Evolutionary conservation across 2,888 invertebrate species (phyloP).

Genomic region (Platycheirus albimanus): DNA sequence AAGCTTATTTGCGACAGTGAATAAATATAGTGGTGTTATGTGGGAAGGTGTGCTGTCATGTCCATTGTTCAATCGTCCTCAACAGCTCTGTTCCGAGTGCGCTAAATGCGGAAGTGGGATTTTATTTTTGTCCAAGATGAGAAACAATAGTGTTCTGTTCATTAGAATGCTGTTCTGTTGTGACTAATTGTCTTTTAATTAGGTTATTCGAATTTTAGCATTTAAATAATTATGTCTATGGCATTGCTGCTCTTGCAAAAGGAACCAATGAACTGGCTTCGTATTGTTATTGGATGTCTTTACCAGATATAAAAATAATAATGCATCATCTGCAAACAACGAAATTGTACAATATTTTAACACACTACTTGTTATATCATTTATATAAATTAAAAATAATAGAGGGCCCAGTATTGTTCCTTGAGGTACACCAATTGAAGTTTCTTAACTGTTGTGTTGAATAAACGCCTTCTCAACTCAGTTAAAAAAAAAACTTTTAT

Average conservation of each 20-base stretch:
- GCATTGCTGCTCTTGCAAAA: too few relatives aligned
- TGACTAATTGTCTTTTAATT: constrained; percentile 26
- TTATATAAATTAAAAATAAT: too few relatives aligned
- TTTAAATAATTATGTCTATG: constrained; percentile 8
- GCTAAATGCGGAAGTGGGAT: constrained; percentile 26
- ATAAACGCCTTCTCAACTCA: too few relatives aligned
- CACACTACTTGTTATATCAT: too few relatives aligned
- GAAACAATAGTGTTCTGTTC: not conserved
- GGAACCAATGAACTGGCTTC: constrained; percentile 2
- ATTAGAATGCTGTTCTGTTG: constrained; percentile 15
- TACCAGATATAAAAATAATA: too few relatives aligned
- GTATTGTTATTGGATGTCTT: not conserved
- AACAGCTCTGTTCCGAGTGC: constrained; percentile 9
- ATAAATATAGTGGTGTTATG: not conserved
- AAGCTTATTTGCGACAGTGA: not conserved
- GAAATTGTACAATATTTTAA: too few relatives aligned
- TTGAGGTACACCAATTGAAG: too few relatives aligned
- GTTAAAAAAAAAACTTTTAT: too few relatives aligned
- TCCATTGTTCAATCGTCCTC: too few relatives aligned
- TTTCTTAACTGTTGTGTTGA: too few relatives aligned
- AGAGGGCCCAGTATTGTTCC: too few relatives aligned
- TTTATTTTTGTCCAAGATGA: constrained; percentile 4
- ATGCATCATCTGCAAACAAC: too few relatives aligned
- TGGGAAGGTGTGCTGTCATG: not conserved
- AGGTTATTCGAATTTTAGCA: constrained; percentile 3